phyloP scores from a whole-genome alignment of 2,797 vertebrate species.

The Sebastes cheni region DNA sequence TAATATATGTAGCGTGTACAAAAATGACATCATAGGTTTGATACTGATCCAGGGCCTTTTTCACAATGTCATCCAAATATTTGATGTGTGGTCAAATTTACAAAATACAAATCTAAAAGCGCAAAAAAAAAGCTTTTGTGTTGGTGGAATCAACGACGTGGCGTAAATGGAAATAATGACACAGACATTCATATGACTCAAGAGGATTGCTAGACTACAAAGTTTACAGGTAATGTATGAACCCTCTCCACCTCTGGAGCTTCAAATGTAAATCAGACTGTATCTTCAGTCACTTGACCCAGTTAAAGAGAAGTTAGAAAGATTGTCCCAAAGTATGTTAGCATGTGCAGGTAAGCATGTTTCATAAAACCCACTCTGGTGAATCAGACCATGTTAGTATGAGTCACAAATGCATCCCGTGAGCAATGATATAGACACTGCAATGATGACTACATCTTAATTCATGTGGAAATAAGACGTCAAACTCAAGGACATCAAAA shows the following conservation, averaged over 20 bases:
- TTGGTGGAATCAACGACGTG: background rate
- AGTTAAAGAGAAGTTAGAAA: background rate
- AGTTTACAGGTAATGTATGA: background rate
- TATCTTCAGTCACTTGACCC: background rate
- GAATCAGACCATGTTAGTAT: slow-evolving; percentile 15
- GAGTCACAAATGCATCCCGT: slow-evolving; percentile 17
- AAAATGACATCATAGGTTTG: background rate
- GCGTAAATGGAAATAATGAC: background rate
- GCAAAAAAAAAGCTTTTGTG: background rate
- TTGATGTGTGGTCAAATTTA: background rate
- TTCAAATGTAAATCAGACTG: background rate
- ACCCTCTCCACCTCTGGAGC: background rate
- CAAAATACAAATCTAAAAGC: background rate
- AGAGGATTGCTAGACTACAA: background rate
- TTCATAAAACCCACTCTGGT: slow-evolving; percentile 11
- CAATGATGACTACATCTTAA: background rate
- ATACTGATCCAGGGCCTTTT: slow-evolving; percentile 8
- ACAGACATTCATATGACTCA: background rate
- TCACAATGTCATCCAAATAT: slow-evolving; percentile 7
- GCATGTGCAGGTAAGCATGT: slow-evolving; percentile 15
- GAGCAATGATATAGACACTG: slow-evolving; percentile 5
- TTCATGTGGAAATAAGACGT: slow-evolving; percentile 20
- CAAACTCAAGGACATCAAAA: slow-evolving; percentile 40
- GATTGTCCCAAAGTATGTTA: background rate
- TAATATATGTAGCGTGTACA: background rate